Conservation (phyloP, 1,140 invertebrate species). For the Sminthurides bifidus region DNA sequence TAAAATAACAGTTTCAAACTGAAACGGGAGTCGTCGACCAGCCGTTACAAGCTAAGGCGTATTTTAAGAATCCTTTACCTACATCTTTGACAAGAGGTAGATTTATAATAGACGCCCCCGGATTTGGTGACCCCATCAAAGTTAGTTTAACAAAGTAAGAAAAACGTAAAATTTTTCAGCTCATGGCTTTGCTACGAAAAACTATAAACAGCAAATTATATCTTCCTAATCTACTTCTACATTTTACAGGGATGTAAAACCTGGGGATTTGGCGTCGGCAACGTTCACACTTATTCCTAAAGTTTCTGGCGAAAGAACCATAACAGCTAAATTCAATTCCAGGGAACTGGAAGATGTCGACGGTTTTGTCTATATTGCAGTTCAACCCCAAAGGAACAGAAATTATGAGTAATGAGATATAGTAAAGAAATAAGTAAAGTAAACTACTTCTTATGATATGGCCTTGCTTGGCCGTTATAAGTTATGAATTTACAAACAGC, state of each 20-base stretch:
- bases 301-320: conserved; percentile 56
- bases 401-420: too few relatives aligned
- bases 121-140: conserved; percentile 56
- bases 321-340: conserved; percentile 67
- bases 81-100: conserved; percentile 56
- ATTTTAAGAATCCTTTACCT: conserved; percentile 72
- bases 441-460: too few relatives aligned
- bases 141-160: conserved; percentile 52
- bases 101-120: conserved; percentile 67
- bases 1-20: conserved; percentile 14
- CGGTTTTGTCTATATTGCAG: conserved; percentile 48
- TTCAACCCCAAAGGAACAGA: too few relatives aligned
- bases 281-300: conserved; percentile 58
- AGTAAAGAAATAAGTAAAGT: too few relatives aligned
- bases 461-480: too few relatives aligned
- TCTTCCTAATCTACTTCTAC: not conserved
- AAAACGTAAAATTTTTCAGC: not conserved
- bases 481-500: too few relatives aligned
- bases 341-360: conserved; percentile 71
- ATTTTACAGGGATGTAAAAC: conserved; percentile 41
- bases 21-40: conserved; percentile 50
- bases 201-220: not conserved
- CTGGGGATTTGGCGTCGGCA: conserved; percentile 50
- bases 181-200: not conserved
- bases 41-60: conserved; percentile 52